These are phyloP conservation scores for Gymnoscelis rufifasciata DNA, from an alignment of 2,888 invertebrate genomes.

Conservation along the genomic window DNA sequence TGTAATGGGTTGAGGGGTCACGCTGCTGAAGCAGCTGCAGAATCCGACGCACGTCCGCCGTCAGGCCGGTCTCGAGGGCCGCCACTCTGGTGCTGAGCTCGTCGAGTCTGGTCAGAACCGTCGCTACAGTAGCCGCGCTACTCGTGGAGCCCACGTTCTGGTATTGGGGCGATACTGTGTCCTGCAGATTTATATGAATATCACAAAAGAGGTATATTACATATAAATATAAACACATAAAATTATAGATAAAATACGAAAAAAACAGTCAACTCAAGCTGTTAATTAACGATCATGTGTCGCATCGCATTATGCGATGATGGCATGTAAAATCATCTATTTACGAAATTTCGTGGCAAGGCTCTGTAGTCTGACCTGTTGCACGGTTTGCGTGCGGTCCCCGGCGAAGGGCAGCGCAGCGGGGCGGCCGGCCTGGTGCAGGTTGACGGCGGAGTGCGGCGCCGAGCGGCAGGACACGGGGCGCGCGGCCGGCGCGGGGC, in stretches of 20 bases:
- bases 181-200: slow-evolving; percentile 43
- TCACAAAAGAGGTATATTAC: too few species aligned
- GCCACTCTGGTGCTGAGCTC: slow-evolving; percentile 84
- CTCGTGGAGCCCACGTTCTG: slow-evolving; percentile 66
- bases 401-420: slow-evolving; percentile 54
- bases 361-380: slow-evolving; percentile 24
- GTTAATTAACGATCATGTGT: too few species aligned
- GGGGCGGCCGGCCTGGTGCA: slow-evolving; percentile 66
- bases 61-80: slow-evolving; percentile 85
- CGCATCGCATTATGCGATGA: too few species aligned
- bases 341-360: too few species aligned
- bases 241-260: too few species aligned
- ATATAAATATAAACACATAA: too few species aligned
- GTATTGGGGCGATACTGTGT: slow-evolving; percentile 67
- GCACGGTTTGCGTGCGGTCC: slow-evolving; percentile 50
- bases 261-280: too few species aligned
- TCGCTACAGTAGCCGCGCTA: slow-evolving; percentile 63
- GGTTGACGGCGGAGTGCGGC: slow-evolving; percentile 70
- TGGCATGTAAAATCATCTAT: too few species aligned
- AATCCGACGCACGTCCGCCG: slow-evolving; percentile 86
- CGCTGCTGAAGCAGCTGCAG: slow-evolving; percentile 81
- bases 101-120: slow-evolving; percentile 83
- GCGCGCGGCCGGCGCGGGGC: slow-evolving; percentile 52
- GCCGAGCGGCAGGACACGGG: slow-evolving; percentile 69
- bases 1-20: slow-evolving; percentile 44